phyloP scores from a whole-genome alignment of 2,113 vertebrate genomes.

The cattle (Bos taurus) region ARS-UCD2.0 NC_037333.1:100856501-100857000 shows the following conservation, averaged over 20 bases:
- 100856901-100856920: background rate
- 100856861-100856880: background rate
- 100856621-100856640: background rate
- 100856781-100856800: background rate
- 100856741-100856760: background rate
- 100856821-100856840: background rate
- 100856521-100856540: background rate
- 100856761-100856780: background rate
- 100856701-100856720: background rate
- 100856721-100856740: background rate
- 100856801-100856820: background rate
- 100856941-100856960: background rate
- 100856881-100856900: rapidly evolving
- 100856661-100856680: background rate
- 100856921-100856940: background rate
- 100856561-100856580: background rate
- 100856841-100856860: background rate
- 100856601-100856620: background rate
- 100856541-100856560: background rate
- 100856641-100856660: background rate
- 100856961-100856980: background rate
- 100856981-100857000: background rate
- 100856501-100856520: background rate
- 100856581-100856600: background rate
- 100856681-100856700: background rate